Base-by-base conservation (phyloP, 2,797 vertebrate species). In the Myotis vivesi region DNA sequence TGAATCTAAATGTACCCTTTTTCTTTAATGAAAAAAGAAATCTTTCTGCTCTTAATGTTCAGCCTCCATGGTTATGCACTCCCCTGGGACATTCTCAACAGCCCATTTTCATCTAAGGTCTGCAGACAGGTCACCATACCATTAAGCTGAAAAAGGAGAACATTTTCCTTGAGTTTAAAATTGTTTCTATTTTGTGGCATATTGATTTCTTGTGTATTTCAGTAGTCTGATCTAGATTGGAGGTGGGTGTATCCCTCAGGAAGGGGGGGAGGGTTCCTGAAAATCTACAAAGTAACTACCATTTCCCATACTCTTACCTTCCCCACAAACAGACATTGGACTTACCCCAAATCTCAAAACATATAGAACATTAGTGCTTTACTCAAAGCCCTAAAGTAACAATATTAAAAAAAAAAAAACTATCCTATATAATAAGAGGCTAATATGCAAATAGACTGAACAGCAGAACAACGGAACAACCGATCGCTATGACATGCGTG, bases 141-240 rank as follows among this genome's bases (percentile, higher is more conserved):
- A 93, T 94, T 92, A 93, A 76, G 79, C 82, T 0, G 0, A 86
- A 79, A 95, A 88, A 72, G 25, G n/a, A 93, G 82, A 91, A 59
- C n/a, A 33, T 96, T 93, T 92, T 38, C 51, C 81, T 93, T 77
- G 68, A 87, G 76, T 95, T 97, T 69, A 77, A 17, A 95, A 94
- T 87, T 68, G 84, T 93, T 96, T 93, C 94, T 41, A 76, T 96
- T 94, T 92, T 88, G 92, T 71, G 88, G 77, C 38, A n/a, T 79
- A 85, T 94, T 94, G 87, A 94, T 95, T 94, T 87, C 57, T 80
- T 62, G 3, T 79, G 0, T 49, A 82, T 72, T 87, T 94, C 84
- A 75, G 84, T 44, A 84, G 87, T 41, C 41, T 85, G 57, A 10
- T 76, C 38, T n/a, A 7, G 15, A n/a, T 3, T 28, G 66, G 51